Evolutionary conservation across 2,888 invertebrate species (phyloP).

Genomic region (Netelia inedita): DNA sequence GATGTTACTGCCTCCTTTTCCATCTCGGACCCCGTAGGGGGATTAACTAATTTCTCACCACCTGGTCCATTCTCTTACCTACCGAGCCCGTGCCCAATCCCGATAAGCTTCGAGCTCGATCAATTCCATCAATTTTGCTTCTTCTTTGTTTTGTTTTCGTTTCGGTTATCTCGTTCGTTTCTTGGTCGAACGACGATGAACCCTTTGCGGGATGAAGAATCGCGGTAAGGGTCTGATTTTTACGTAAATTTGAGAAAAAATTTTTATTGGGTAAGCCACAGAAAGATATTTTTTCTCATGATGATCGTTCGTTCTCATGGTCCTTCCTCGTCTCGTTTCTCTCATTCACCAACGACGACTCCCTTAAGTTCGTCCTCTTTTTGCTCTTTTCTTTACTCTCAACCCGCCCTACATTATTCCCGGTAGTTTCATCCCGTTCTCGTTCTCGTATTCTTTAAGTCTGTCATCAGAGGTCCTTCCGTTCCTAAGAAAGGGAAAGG

Average conservation of each 20-base stretch:
- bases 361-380: slow-evolving; percentile 8
- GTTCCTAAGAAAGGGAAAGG: slow-evolving; percentile 41
- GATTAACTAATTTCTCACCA: slow-evolving; percentile 82
- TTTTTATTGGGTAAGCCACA: no score
- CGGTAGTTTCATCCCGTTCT: slow-evolving; percentile 12
- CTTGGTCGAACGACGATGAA: background rate
- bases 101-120: slow-evolving; percentile 69
- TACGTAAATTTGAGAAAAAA: background rate
- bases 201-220: no score
- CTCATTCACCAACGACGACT: slow-evolving; percentile 1
- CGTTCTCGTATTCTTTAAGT: background rate
- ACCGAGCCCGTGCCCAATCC: slow-evolving; percentile 60
- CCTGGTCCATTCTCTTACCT: slow-evolving; percentile 79
- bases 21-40: slow-evolving; percentile 67
- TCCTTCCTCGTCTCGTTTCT: slow-evolving; percentile 3
- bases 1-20: slow-evolving; percentile 60
- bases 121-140: slow-evolving; percentile 57
- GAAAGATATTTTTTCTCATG: background rate
- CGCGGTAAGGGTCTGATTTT: no score
- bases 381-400: background rate
- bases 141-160: slow-evolving; percentile 7
- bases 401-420: background rate
- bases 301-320: background rate
- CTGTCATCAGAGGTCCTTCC: slow-evolving; percentile 38
- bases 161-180: slow-evolving; percentile 22